phyloP scores from a whole-genome alignment of 2,888 invertebrate species.

The Odiellus spinosus region DNA sequence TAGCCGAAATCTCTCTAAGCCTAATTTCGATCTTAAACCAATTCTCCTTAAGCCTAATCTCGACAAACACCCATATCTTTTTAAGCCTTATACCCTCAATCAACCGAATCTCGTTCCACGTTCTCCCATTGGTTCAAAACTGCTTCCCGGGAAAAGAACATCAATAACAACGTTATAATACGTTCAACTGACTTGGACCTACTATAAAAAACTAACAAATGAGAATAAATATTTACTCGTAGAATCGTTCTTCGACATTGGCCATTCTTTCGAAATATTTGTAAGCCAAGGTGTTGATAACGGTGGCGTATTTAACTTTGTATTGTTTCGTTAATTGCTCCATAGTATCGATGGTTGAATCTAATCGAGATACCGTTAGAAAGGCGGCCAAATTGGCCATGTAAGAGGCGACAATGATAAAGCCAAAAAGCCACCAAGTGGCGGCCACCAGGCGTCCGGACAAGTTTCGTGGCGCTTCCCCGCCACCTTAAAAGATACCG shows the following conservation, averaged over 20 bases:
- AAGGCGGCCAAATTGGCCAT: constrained; percentile 97
- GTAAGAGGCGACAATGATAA: constrained; percentile 96
- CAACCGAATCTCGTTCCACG: too few species aligned
- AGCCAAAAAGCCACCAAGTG: constrained; percentile 98
- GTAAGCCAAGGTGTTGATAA: constrained; percentile 72
- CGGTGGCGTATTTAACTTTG: constrained; percentile 86
- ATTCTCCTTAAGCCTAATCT: too few species aligned
- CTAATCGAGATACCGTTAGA: constrained; percentile 71
- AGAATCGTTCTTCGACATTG: constrained; percentile 81
- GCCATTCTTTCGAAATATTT: constrained; percentile 93
- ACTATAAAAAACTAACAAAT: too few species aligned
- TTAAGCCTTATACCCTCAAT: too few species aligned
- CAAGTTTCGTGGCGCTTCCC: constrained; percentile 88
- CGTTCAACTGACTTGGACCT: too few species aligned
- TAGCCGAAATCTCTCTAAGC: too few species aligned
- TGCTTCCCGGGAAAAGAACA: too few species aligned
- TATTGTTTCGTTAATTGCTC: constrained; percentile 94
- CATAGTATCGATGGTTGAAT: constrained; percentile 77
- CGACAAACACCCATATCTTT: too few species aligned
- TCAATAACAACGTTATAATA: too few species aligned
- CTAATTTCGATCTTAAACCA: too few species aligned
- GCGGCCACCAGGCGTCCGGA: constrained; percentile 89
- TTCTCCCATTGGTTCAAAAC: too few species aligned
- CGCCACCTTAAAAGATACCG: constrained; percentile 45
- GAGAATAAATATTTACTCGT: constrained; percentile 82